phyloP scores from a whole-genome alignment of 2,888 invertebrate species.

The Leucania comma region DNA sequence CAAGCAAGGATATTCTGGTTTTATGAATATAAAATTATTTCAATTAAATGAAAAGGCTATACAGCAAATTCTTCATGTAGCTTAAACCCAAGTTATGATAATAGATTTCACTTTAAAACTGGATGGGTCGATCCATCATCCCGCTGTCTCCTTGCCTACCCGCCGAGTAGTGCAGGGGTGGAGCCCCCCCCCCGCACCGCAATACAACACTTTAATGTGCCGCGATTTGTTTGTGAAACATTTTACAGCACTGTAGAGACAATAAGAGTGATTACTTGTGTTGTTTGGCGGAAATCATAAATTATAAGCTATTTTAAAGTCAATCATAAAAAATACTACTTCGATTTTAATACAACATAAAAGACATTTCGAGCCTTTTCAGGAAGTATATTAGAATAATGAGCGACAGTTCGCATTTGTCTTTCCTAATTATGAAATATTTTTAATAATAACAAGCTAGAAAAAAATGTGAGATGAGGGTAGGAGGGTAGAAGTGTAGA shows the following conservation, averaged over 20 bases:
- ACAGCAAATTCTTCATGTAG: background rate
- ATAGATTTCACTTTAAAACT: slow-evolving; percentile 27
- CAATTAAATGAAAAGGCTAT: too few relatives aligned
- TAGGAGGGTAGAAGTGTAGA: too few relatives aligned
- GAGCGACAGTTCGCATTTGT: too few relatives aligned
- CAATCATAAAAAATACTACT: background rate
- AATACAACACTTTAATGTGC: slow-evolving; percentile 86
- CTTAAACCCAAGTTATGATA: background rate
- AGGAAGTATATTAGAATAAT: too few relatives aligned
- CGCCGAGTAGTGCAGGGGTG: slow-evolving; percentile 53
- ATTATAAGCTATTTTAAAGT: background rate
- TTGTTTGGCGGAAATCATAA: too few relatives aligned
- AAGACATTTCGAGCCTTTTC: too few relatives aligned
- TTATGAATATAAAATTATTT: too few relatives aligned
- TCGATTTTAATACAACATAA: background rate
- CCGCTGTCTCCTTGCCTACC: slow-evolving; percentile 68
- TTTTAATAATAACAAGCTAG: too few relatives aligned
- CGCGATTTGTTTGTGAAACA: slow-evolving; percentile 72
- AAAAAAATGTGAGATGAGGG: too few relatives aligned
- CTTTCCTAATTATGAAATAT: too few relatives aligned
- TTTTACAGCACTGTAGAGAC: slow-evolving; percentile 45
- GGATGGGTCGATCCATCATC: slow-evolving; percentile 25
- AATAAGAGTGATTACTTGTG: slow-evolving; percentile 7
- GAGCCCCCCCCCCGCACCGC: slow-evolving; percentile 69
- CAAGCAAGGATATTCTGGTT: too few relatives aligned